A percentile compares a stretch with the other conserved stretches of the same genome.
Evolutionary conservation across 2,113 vertebrate species (phyloP).

Genomic region (Nycticorax nycticorax): DNA sequence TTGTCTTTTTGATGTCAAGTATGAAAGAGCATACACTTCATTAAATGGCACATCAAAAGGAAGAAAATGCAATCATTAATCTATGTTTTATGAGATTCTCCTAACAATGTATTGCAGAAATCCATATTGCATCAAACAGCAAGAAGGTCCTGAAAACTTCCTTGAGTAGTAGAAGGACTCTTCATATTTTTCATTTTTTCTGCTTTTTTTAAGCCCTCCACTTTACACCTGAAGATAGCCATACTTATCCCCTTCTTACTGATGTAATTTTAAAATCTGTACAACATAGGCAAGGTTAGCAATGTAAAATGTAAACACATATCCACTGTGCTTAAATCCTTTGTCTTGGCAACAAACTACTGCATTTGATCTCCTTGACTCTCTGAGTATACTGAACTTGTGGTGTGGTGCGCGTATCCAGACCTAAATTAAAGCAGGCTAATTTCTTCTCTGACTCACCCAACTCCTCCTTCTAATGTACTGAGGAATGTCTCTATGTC

Average conservation of each 20-base stretch:
- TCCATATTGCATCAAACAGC: conserved; percentile 32
- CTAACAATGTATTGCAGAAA: conserved; percentile 57
- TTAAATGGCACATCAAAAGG: conserved; percentile 80
- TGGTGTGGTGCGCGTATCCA: accelerated
- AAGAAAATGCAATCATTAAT: conserved; percentile 75
- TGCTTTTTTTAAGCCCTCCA: not conserved
- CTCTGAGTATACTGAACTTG: not conserved
- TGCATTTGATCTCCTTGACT: not conserved
- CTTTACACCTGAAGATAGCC: not conserved
- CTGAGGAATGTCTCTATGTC: not conserved
- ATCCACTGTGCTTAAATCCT: not conserved
- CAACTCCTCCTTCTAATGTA: not conserved
- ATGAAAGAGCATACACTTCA: conserved; percentile 71
- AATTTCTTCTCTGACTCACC: not conserved
- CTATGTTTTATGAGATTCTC: conserved; percentile 73
- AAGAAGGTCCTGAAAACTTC: not conserved
- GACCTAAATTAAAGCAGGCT: not conserved
- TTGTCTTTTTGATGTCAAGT: conserved; percentile 75
- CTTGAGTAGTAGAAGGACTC: not conserved
- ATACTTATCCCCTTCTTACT: not conserved
- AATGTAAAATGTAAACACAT: not conserved
- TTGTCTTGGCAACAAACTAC: not conserved
- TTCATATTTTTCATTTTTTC: not conserved
- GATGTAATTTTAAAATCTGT: not conserved
- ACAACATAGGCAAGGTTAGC: not conserved